These are phyloP conservation scores for Himalopsyche tibetana DNA, from an alignment of 2,888 invertebrate genomes.

Conservation along the genomic window DNA sequence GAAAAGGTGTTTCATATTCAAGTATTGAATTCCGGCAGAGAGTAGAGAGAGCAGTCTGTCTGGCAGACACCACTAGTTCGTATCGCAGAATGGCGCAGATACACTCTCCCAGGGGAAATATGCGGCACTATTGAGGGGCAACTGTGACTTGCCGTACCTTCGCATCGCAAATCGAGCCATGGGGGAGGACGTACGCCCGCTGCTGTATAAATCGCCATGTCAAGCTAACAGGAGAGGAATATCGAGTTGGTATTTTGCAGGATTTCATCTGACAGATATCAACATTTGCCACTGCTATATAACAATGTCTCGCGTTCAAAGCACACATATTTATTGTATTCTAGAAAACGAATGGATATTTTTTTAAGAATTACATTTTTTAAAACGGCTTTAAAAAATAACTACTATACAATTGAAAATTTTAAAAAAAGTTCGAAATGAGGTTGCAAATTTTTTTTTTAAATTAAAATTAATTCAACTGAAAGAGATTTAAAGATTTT, in stretches of 20 bases:
- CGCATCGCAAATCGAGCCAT: not conserved
- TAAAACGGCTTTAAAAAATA: too few species aligned
- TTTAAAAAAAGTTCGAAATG: too few species aligned
- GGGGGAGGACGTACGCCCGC: not conserved
- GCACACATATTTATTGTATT: not conserved
- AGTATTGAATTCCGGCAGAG: not conserved
- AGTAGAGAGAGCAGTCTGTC: not conserved
- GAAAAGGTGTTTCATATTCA: not conserved
- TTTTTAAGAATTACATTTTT: not conserved
- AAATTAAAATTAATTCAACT: too few species aligned
- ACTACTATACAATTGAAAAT: too few species aligned
- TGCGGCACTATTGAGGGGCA: constrained; percentile 46
- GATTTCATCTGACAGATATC: constrained; percentile 34
- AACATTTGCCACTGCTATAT: constrained; percentile 9
- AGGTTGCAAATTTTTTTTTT: too few species aligned
- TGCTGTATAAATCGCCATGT: constrained; percentile 26
- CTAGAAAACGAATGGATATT: not conserved
- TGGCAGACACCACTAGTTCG: not conserved
- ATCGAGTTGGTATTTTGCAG: not conserved
- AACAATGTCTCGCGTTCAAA: not conserved
- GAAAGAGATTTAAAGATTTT: too few species aligned
- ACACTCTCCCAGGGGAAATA: constrained; percentile 57
- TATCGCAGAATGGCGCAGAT: constrained; percentile 9
- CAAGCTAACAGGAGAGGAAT: constrained; percentile 8
- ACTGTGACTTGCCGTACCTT: constrained; percentile 17